Evolutionary conservation across 2,113 vertebrate genomes (phyloP).

Genomic region (Phalacrocorax pelagicus): DNA sequence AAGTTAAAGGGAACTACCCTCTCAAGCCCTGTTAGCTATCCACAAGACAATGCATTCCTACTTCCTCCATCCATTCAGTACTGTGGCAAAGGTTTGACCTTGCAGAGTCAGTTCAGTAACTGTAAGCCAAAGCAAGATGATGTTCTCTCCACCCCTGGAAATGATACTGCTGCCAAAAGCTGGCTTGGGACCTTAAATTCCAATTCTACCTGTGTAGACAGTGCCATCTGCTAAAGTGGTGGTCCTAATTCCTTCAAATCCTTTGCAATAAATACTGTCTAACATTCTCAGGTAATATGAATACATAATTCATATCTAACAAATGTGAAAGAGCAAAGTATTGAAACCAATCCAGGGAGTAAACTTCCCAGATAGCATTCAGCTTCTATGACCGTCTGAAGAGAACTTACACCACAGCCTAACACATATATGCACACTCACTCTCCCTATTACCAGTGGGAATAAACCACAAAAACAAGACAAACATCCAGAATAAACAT

Average conservation of each 20-base stretch:
- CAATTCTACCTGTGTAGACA: neutral
- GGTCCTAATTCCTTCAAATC: neutral
- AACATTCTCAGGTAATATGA: neutral
- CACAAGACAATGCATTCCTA: neutral
- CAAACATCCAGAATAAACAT: neutral
- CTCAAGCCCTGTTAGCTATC: neutral
- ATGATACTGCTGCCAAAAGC: neutral
- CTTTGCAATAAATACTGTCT: neutral
- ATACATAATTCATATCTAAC: neutral
- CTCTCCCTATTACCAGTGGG: neutral
- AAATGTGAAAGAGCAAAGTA: rapidly evolving
- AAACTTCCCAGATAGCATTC: neutral
- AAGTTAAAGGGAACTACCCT: neutral
- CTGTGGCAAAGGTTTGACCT: neutral
- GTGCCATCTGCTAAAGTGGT: neutral
- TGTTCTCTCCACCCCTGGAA: neutral
- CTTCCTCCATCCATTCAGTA: neutral
- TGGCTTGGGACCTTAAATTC: neutral
- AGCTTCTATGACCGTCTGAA: neutral
- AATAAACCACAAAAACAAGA: neutral
- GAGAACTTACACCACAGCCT: neutral
- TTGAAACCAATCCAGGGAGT: neutral
- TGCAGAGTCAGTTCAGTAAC: neutral
- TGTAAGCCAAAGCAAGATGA: neutral
- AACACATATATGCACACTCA: neutral